phyloP scores from a whole-genome alignment of 92 coral and sea anemone species.

The Phenganax subtilis region DNA sequence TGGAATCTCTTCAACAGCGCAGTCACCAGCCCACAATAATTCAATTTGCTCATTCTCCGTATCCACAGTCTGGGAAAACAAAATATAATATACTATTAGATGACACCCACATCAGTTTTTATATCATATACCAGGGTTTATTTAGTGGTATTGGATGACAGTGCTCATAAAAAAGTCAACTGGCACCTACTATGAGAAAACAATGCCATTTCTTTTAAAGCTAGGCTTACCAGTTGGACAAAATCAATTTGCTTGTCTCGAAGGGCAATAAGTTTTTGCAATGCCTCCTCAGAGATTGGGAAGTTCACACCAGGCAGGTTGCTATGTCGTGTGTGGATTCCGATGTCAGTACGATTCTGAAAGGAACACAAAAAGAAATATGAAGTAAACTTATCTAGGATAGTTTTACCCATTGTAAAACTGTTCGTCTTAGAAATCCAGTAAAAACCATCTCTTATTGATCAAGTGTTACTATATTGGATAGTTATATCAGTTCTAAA shows the following conservation, averaged over 20 bases:
- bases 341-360: constrained; percentile 72
- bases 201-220: not conserved
- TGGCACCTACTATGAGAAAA: not conserved
- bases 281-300: constrained; percentile 72
- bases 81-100: not conserved
- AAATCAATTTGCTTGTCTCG: constrained; percentile 62
- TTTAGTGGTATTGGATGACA: no score
- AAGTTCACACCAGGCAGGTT: constrained; percentile 94
- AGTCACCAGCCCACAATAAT: constrained; percentile 52
- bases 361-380: not conserved
- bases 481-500: no score
- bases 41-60: constrained; percentile 67
- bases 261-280: constrained; percentile 57
- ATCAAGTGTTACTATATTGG: not conserved
- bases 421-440: not conserved
- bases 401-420: not conserved
- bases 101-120: not conserved
- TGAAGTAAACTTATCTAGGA: not conserved
- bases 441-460: not conserved
- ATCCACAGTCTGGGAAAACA: constrained; percentile 62
- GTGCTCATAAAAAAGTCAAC: no score
- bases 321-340: constrained; percentile 75
- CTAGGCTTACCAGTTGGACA: constrained; percentile 77
- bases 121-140: no score
- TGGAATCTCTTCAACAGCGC: constrained; percentile 55